Evolutionary conservation across 2,113 vertebrate species (phyloP).

Genomic region (Melanocharis versteri): DNA sequence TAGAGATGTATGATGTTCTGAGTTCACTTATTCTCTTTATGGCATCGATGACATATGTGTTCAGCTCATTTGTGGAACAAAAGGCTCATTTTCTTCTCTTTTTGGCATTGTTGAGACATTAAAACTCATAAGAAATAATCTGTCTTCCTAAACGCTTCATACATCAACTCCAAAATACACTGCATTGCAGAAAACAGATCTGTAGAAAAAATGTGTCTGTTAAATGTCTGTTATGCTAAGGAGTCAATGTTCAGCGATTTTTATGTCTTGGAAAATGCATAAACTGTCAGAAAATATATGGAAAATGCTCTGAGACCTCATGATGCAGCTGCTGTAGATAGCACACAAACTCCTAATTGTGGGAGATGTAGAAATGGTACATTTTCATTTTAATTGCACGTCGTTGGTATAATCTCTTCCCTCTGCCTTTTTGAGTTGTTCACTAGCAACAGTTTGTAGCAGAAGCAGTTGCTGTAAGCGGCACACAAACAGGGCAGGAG

Average conservation of each 20-base stretch:
- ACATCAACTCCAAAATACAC: conserved; percentile 41
- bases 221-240: conserved; percentile 47
- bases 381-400: not conserved
- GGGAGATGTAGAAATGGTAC: not conserved
- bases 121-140: not conserved
- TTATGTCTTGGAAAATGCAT: conserved; percentile 11
- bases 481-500: not conserved
- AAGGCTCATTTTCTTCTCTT: not conserved
- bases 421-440: not conserved
- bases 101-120: not conserved
- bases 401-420: not conserved
- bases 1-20: not conserved
- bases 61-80: not conserved
- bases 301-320: conserved; percentile 21
- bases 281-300: conserved; percentile 21
- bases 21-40: not conserved
- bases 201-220: not conserved
- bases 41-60: not conserved
- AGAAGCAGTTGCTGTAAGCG: not conserved
- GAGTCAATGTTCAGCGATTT: conserved; percentile 1
- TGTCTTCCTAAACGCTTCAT: not conserved
- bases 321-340: not conserved
- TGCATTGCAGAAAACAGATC: not conserved
- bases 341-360: not conserved
- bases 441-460: not conserved